Evolutionary conservation across 2,888 invertebrate genomes (phyloP).

Genomic region (Hemaris fuciformis): DNA sequence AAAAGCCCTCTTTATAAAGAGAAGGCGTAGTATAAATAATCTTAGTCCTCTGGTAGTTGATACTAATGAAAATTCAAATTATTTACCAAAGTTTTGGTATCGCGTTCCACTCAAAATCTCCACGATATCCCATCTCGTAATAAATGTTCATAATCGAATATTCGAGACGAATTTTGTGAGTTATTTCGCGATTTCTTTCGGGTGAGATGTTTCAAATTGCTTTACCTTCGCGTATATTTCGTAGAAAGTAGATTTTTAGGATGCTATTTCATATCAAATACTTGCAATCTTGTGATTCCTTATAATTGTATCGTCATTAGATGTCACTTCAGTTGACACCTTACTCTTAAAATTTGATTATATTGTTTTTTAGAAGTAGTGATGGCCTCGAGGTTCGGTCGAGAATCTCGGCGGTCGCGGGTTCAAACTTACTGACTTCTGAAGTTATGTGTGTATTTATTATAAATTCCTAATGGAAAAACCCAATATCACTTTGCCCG

Average conservation of each 20-base stretch:
- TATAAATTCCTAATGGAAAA: too few relatives aligned
- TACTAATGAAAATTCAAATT: conserved; percentile 2
- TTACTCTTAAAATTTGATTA: too few relatives aligned
- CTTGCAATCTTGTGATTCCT: not conserved
- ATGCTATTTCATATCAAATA: not conserved
- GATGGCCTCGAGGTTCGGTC: too few relatives aligned
- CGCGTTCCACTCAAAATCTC: not conserved
- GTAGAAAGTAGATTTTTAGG: not conserved
- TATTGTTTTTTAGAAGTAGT: too few relatives aligned
- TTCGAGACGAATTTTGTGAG: conserved; percentile 10
- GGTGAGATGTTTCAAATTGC: conserved; percentile 3
- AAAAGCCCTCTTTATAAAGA: not conserved
- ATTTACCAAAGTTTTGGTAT: not conserved
- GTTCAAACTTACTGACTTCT: too few relatives aligned
- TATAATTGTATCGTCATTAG: too few relatives aligned
- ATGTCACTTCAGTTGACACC: too few relatives aligned
- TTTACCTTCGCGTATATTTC: not conserved
- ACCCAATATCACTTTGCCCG: too few relatives aligned
- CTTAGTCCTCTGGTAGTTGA: not conserved
- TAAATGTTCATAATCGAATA: conserved; percentile 15
- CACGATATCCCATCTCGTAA: not conserved
- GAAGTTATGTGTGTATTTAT: too few relatives aligned
- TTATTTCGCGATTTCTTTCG: conserved; percentile 11
- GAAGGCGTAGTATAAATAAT: not conserved
- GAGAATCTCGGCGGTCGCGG: too few relatives aligned